These are phyloP conservation scores for Xylota segnis DNA, from an alignment of 2,888 invertebrate genomes.

Conservation along the genomic window DNA sequence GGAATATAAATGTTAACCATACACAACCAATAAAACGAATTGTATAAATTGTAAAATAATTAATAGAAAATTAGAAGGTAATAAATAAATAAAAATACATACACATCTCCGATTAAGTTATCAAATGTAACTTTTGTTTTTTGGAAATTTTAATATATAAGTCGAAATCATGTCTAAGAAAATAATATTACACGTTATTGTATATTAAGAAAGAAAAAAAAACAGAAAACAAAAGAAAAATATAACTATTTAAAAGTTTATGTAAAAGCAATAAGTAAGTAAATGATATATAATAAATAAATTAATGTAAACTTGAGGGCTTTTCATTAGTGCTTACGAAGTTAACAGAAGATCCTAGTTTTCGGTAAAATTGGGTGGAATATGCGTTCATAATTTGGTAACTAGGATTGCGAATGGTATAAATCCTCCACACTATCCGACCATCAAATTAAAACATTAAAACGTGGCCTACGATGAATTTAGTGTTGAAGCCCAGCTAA, in stretches of 20 bases:
- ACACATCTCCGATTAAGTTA: conserved; percentile 45
- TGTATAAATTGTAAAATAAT: conserved; percentile 71
- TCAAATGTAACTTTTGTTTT: conserved; percentile 43
- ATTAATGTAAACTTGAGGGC: conserved; percentile 54
- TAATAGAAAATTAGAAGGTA: conserved; percentile 20
- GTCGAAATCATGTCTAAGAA: conserved; percentile 51
- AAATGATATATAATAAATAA: conserved; percentile 67
- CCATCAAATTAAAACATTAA: no score
- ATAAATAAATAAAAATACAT: conserved; percentile 16
- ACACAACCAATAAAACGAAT: conserved; percentile 23
- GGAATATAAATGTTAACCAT: conserved; percentile 35
- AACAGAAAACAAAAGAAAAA: conserved; percentile 24
- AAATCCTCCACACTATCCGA: no score
- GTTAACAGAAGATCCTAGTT: no score
- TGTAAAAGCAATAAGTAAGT: conserved; percentile 73
- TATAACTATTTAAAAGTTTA: conserved; percentile 59
- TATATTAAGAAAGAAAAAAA: conserved; percentile 41
- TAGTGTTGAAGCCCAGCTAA: no score
- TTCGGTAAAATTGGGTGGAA: no score
- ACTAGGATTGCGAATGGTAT: no score
- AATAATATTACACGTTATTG: conserved; percentile 56
- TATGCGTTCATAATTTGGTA: no score
- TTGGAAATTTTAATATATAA: conserved; percentile 42
- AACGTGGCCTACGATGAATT: no score
- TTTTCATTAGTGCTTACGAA: background rate